Evolutionary conservation across 1,140 invertebrate species (phyloP).

Genomic region (Leptoteleia sp.): DNA sequence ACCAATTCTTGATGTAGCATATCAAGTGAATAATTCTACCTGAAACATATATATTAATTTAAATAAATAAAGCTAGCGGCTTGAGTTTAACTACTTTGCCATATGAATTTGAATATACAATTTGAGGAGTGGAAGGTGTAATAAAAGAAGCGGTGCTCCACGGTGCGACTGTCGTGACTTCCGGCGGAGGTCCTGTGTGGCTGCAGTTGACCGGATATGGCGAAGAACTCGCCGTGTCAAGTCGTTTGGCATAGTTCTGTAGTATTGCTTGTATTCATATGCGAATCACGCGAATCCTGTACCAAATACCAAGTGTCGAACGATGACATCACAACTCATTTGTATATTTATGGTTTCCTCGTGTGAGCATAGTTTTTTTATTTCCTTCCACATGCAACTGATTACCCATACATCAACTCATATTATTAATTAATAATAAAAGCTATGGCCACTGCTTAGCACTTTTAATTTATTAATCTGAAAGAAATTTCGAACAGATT

Average conservation of each 20-base stretch:
- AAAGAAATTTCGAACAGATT: no score
- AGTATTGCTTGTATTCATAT: conserved; percentile 68
- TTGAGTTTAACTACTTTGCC: no score
- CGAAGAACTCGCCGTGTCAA: conserved; percentile 69
- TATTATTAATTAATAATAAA: no score
- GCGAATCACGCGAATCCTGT: conserved; percentile 74
- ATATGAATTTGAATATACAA: not conserved
- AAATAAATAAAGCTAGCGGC: no score
- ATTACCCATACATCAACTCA: no score
- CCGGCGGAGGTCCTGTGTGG: conserved; percentile 67
- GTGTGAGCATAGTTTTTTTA: conserved; percentile 12
- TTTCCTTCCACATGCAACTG: not conserved
- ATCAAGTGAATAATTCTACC: no score
- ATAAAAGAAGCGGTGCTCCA: conserved; percentile 28
- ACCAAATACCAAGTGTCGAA: conserved; percentile 74
- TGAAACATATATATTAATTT: no score
- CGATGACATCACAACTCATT: conserved; percentile 72
- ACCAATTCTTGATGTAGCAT: no score
- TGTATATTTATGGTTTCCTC: conserved; percentile 44
- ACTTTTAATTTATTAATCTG: no score
- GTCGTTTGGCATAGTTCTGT: conserved; percentile 51
- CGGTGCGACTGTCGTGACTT: conserved; percentile 70
- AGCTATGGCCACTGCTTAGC: no score
- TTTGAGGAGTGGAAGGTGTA: conserved; percentile 21
- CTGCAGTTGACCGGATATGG: conserved; percentile 74